Evolutionary conservation across 2,888 invertebrate genomes (phyloP).

Genomic region (Dilophus febrilis): DNA sequence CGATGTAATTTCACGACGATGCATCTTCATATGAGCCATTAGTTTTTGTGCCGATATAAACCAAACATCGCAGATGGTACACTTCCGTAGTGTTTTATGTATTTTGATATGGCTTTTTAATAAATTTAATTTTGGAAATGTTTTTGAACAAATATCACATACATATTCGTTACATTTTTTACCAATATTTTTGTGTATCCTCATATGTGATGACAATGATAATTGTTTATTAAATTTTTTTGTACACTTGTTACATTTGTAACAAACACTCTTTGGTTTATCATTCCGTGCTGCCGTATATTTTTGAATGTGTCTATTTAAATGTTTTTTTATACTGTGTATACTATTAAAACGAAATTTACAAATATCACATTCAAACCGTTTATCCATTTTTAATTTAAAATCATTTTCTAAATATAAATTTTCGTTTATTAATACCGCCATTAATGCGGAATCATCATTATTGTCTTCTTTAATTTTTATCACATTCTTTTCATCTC

Average conservation of each 20-base stretch:
- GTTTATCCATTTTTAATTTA: slow-evolving; percentile 16
- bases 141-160: slow-evolving; percentile 34
- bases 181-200: slow-evolving; percentile 17
- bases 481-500: too few species aligned
- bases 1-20: slow-evolving; percentile 37
- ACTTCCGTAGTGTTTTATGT: slow-evolving; percentile 35
- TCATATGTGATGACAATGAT: slow-evolving; percentile 33
- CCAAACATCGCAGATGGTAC: slow-evolving; percentile 37
- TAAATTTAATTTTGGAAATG: slow-evolving; percentile 27
- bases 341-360: slow-evolving; percentile 17
- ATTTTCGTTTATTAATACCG: too few species aligned
- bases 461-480: too few species aligned
- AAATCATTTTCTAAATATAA: too few species aligned
- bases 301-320: slow-evolving; percentile 13
- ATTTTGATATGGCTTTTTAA: slow-evolving; percentile 35
- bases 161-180: slow-evolving; percentile 15
- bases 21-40: slow-evolving; percentile 37
- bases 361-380: slow-evolving; percentile 18
- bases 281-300: slow-evolving; percentile 4
- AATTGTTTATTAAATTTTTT: slow-evolving; percentile 34
- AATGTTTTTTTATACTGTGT: slow-evolving; percentile 18
- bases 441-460: too few species aligned
- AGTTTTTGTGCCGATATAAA: slow-evolving; percentile 40
- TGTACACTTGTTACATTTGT: slow-evolving; percentile 36
- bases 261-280: slow-evolving; percentile 9